Conservation (phyloP, 2,797 vertebrate species). For the Galaxias olidus region DNA sequence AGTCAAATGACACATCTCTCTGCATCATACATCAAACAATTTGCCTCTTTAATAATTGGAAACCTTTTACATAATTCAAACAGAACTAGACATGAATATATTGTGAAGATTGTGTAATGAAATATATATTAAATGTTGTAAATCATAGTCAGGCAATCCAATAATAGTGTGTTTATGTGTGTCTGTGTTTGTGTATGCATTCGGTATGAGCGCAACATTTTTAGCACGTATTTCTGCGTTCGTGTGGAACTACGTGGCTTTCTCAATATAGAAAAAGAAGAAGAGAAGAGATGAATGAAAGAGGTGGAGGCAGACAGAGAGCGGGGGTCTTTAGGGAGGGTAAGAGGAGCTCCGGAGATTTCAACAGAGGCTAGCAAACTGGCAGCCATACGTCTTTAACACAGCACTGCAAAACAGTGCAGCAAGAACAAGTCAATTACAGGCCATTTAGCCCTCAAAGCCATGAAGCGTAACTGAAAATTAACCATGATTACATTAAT, state of each 20-base stretch:
- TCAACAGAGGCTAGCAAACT: constrained; percentile 2
- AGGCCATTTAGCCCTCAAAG: background rate
- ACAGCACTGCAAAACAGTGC: background rate
- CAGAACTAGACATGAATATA: background rate
- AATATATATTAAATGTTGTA: constrained; percentile 1
- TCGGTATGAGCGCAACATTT: background rate
- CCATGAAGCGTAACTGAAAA: background rate
- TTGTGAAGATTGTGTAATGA: background rate
- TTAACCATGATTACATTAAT: background rate
- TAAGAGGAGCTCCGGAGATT: constrained; percentile 4
- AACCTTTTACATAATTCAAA: background rate
- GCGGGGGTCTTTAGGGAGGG: background rate
- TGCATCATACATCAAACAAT: background rate
- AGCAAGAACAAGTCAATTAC: constrained; percentile 8
- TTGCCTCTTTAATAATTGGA: constrained; percentile 1
- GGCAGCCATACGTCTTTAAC: background rate
- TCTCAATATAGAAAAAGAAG: background rate
- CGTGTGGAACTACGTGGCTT: no score
- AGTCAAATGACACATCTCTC: background rate
- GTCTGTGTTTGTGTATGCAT: background rate
- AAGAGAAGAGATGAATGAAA: background rate
- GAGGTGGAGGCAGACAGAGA: background rate
- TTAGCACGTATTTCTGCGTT: no score
- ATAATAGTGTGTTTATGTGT: constrained; percentile 1
- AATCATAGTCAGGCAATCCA: background rate